Conservation (phyloP, 2,113 vertebrate species). For the Asarcornis scutulata region DNA sequence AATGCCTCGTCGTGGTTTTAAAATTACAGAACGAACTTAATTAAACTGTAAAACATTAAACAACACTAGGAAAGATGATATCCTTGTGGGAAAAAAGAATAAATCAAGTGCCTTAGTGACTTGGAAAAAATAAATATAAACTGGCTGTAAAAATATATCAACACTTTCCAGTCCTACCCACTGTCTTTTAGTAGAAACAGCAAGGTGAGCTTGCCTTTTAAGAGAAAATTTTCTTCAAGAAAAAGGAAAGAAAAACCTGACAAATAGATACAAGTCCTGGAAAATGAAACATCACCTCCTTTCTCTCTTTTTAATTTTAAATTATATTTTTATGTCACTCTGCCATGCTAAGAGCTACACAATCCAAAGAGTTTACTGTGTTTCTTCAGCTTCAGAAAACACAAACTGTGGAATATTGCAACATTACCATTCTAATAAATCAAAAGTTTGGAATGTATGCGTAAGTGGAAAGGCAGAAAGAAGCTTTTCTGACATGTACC, state of each 20-base stretch:
- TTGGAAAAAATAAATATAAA: slow-evolving; percentile 63
- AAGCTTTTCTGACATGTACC: slow-evolving; percentile 19
- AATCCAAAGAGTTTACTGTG: neutral
- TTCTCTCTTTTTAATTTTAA: neutral
- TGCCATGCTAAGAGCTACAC: neutral
- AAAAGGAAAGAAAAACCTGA: neutral
- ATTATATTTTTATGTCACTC: neutral
- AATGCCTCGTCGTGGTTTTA: slow-evolving; percentile 32
- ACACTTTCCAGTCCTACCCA: slow-evolving; percentile 19
- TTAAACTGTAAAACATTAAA: slow-evolving; percentile 74
- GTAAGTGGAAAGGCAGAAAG: slow-evolving; percentile 2
- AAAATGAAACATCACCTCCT: neutral
- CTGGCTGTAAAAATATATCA: slow-evolving; percentile 62
- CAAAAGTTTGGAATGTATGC: slow-evolving; percentile 16
- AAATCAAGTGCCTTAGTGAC: slow-evolving; percentile 33
- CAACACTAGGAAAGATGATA: slow-evolving; percentile 56
- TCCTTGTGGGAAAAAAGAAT: neutral
- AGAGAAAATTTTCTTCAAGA: neutral
- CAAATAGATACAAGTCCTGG: neutral
- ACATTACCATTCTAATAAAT: slow-evolving; percentile 16
- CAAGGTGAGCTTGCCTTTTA: neutral
- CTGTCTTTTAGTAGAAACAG: neutral
- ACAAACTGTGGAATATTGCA: neutral
- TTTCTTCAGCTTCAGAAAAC: neutral
- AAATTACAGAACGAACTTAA: slow-evolving; percentile 67